Evolutionary conservation across 2,888 invertebrate species (phyloP).

Genomic region (Leptinotarsa haldemani): DNA sequence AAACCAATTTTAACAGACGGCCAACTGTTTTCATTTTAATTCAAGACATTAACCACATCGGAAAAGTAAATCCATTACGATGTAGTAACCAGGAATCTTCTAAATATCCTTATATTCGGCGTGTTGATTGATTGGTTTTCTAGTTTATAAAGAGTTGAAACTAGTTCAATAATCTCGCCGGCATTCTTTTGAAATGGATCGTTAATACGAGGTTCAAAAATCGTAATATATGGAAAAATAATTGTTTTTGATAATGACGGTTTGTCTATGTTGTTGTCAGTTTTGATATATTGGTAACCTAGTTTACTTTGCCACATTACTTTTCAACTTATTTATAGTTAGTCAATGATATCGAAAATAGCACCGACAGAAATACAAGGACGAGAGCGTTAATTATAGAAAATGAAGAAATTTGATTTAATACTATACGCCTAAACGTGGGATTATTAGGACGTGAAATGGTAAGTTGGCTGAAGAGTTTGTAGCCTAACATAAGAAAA

Average conservation of each 20-base stretch:
- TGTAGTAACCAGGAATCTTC: neutral
- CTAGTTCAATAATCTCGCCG: neutral
- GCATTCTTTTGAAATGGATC: neutral
- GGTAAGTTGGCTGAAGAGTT: no score
- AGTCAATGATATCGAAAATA: neutral
- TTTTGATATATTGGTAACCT: conserved; percentile 1
- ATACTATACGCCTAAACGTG: no score
- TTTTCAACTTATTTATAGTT: neutral
- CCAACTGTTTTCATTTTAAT: conserved; percentile 17
- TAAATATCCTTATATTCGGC: neutral
- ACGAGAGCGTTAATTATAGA: no score
- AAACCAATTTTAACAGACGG: conserved; percentile 9
- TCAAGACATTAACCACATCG: conserved; percentile 14
- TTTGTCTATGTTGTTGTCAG: conserved; percentile 8
- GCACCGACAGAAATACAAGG: no score
- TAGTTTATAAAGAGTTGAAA: neutral
- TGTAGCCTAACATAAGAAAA: no score
- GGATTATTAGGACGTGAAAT: no score
- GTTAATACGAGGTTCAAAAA: neutral
- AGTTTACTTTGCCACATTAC: neutral
- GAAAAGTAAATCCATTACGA: conserved; percentile 4
- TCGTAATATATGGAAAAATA: neutral
- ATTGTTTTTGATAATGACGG: conserved; percentile 7
- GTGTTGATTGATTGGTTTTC: neutral
- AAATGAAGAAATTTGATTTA: no score